Evolutionary conservation across 2,888 invertebrate species (phyloP).

Genomic region (Sarcophaga variegata): DNA sequence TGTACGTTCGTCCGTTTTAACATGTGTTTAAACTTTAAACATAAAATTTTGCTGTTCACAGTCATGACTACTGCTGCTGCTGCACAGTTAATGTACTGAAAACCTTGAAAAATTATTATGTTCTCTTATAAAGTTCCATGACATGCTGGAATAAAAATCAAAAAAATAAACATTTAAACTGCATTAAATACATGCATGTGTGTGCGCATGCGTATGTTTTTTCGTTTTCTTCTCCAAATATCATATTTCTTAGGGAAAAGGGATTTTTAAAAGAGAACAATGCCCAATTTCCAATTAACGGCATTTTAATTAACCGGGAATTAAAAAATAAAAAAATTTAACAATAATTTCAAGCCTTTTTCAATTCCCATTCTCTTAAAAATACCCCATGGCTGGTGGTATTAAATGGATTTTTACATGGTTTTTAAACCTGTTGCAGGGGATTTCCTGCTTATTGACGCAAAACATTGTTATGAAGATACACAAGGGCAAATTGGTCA

Average conservation of each 20-base stretch:
- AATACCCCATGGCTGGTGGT: too few species aligned
- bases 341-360: too few species aligned
- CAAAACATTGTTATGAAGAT: too few species aligned
- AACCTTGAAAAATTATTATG: slow-evolving; percentile 48
- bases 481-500: too few species aligned
- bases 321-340: neutral
- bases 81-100: slow-evolving; percentile 28
- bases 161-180: neutral
- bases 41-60: neutral
- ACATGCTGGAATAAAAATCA: slow-evolving; percentile 27
- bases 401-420: too few species aligned
- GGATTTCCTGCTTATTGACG: too few species aligned
- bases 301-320: neutral
- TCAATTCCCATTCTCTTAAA: too few species aligned
- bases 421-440: too few species aligned
- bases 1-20: neutral
- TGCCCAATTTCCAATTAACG: too few species aligned
- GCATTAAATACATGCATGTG: neutral
- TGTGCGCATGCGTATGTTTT: neutral
- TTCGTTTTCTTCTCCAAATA: too few species aligned
- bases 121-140: slow-evolving; percentile 9
- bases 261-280: too few species aligned
- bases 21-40: neutral
- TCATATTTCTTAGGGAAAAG: too few species aligned
- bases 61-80: neutral